Base-by-base conservation (phyloP, 2,797 vertebrate genomes). In the Channallabes apus region DNA sequence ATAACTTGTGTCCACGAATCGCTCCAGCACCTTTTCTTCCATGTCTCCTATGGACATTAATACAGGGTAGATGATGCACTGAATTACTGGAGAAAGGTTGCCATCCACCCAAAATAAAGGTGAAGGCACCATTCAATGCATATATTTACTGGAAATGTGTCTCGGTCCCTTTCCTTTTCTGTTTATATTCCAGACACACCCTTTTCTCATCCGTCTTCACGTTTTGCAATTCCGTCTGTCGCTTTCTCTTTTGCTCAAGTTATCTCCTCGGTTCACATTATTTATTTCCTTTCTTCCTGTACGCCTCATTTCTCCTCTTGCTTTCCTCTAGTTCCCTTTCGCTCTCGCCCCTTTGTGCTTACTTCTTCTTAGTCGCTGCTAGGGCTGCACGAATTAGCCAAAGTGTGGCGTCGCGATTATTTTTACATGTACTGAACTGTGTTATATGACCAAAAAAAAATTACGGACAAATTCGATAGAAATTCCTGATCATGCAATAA, bases 161-260 rank as follows among this genome's bases (percentile, higher is more conserved):
- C 41, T 29, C 41, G 0, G 3, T 51, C n/a, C 3, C 61, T 29
- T 80, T 51, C 61, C 6, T 32, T 15, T 35, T 61, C 32, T 15
- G 58, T 61, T 38, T 38, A 22, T n/a, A n/a, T 78, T 38, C 20
- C 76, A 78, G 56, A 61, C 29, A 61, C 76, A 38, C 76, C 56
- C 76, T 61, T 27, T 24, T 15, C 76, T 79, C n/a, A 6, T 6
- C n/a, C 6, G 6, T 15, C 32, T 1, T 41, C 20, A 17, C 32
- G 46, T n/a, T n/a, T 3, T 15, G 58, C 5, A 35, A 4, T 73
- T n/a, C 46, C 5, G 27, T 54, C 15, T 35, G 14, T 76, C 12
- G 17, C 0, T 18, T 56, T 24, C 15, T 27, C 71, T n/a, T 22
- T 54, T n/a, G 12, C 9, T 6, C 24, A 18, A 20, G 4, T 35